These are phyloP conservation scores for Zophobas atratus DNA, from an alignment of 1,140 invertebrate species.

Conservation along the genomic window DNA sequence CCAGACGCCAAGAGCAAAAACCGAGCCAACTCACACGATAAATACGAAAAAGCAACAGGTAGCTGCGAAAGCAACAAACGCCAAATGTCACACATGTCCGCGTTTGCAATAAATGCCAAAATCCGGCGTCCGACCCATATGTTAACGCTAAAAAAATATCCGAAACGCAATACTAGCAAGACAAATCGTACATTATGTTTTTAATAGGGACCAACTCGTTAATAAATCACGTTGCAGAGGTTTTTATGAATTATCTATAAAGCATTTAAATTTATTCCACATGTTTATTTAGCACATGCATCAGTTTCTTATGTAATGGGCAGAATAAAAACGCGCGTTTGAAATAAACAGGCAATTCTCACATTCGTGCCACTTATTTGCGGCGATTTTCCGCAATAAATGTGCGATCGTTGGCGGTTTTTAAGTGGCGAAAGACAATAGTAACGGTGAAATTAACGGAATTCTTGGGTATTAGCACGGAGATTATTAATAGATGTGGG, in stretches of 20 bases:
- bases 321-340: background rate
- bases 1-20: background rate
- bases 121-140: background rate
- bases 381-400: too few relatives aligned
- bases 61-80: background rate
- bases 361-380: background rate
- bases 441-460: too few relatives aligned
- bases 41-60: background rate
- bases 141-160: background rate
- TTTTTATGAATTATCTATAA: background rate
- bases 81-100: too few relatives aligned
- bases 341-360: too few relatives aligned
- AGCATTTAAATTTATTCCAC: background rate
- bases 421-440: too few relatives aligned
- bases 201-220: background rate
- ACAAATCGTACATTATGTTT: background rate
- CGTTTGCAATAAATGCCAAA: too few relatives aligned
- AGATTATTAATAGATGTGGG: too few relatives aligned
- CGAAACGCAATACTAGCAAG: background rate
- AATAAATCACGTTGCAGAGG: background rate
- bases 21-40: background rate
- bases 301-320: background rate
- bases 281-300: slow-evolving; percentile 2
- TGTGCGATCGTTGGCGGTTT: too few relatives aligned
- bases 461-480: too few relatives aligned